Conservation (phyloP, 2,888 invertebrate genomes). For the Helobdella robusta region DNA sequence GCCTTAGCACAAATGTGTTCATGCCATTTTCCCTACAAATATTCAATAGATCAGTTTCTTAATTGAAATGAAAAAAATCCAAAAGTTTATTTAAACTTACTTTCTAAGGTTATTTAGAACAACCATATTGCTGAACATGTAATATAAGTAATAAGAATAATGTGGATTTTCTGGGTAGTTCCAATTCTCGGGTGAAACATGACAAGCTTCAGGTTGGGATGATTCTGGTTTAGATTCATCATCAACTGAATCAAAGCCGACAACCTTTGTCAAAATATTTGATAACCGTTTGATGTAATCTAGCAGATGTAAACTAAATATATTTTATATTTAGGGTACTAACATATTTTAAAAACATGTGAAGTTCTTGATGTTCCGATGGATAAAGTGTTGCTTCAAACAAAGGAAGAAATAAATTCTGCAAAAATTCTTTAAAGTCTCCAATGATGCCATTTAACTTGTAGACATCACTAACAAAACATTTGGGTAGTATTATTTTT, state of each 20-base stretch:
- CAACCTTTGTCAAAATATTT: constrained; percentile 58
- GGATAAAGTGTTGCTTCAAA: constrained; percentile 95
- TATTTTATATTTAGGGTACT: constrained; percentile 35
- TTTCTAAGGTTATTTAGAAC: constrained; percentile 85
- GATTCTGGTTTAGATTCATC: constrained; percentile 98
- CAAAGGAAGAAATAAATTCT: constrained; percentile 86
- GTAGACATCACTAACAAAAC: constrained; percentile 85
- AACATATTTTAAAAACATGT: constrained; percentile 67
- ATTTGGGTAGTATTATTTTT: too few relatives aligned
- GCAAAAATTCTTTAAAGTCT: constrained; percentile 88
- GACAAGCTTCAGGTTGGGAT: constrained; percentile 69
- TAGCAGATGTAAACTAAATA: not conserved
- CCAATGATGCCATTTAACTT: constrained; percentile 83
- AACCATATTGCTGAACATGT: constrained; percentile 92
- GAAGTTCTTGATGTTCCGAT: constrained; percentile 77
- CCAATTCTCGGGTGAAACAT: constrained; percentile 68
- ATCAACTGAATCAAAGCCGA: constrained; percentile 98
- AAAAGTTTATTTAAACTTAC: constrained; percentile 34
- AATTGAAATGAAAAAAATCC: not conserved
- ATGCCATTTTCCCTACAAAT: constrained; percentile 76
- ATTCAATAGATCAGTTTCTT: not conserved
- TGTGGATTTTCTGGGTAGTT: constrained; percentile 86
- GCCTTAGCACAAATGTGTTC: constrained; percentile 84
- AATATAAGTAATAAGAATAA: constrained; percentile 94
- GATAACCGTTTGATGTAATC: not conserved